Conservation (phyloP, 2,797 vertebrate species). For the Champsocephalus esox region DNA sequence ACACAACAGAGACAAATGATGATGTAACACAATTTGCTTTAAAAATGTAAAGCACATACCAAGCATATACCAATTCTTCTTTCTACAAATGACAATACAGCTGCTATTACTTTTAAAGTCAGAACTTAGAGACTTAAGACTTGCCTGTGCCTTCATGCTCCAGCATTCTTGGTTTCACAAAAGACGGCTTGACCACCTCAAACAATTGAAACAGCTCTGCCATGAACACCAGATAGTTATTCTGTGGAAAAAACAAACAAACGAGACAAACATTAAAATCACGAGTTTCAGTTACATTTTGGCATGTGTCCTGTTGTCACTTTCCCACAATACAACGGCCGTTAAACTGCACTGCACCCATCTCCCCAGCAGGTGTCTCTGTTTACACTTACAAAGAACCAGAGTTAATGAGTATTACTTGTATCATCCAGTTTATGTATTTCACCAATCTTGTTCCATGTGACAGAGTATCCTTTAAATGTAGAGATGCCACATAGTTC, state of each 20-base stretch:
- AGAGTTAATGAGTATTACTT: neutral
- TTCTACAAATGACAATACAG: neutral
- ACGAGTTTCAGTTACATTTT: neutral
- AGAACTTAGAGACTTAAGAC: conserved; percentile 20
- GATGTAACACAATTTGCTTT: neutral
- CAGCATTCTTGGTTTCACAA: conserved; percentile 92
- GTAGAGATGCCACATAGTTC: neutral
- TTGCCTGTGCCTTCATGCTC: conserved; percentile 76
- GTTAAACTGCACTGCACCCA: conserved; percentile 38
- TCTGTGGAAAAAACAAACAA: conserved; percentile 80
- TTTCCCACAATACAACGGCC: neutral
- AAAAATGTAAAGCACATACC: neutral
- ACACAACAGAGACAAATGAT: conserved; percentile 44
- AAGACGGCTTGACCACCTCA: conserved; percentile 95
- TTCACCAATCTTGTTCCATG: conserved; percentile 32
- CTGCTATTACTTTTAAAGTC: neutral
- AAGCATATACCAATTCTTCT: neutral
- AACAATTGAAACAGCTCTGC: conserved; percentile 99
- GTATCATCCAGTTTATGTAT: neutral
- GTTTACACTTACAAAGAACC: conserved; percentile 26
- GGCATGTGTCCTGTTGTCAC: neutral
- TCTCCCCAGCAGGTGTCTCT: conserved; percentile 79
- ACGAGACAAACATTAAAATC: conserved; percentile 7
- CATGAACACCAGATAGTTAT: conserved; percentile 98
- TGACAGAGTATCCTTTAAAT: conserved; percentile 8